Evolutionary conservation across 2,888 invertebrate genomes (phyloP), one percentile per base, ranked within the genome.

Genomic region (Tillus elongatus): DNA sequence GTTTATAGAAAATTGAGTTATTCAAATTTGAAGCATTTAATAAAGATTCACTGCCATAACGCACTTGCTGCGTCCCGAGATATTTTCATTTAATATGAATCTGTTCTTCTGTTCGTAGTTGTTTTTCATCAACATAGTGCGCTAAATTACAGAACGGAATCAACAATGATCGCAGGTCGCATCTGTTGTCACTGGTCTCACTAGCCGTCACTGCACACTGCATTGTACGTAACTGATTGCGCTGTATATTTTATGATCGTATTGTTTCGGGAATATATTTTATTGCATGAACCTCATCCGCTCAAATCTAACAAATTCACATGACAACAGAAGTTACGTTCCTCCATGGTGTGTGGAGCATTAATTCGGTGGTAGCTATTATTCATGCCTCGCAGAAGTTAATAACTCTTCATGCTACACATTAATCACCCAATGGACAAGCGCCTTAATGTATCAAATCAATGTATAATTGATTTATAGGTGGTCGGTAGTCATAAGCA

Each of bases 361-460:
- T n/a, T n/a, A 19, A n/a, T 19, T 6, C 24, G 24, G 24, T 19
- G 24, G 24, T 19, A 29, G 30, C 11, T 29, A 50, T 51, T 46
- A 55, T 49, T 52, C 52, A 52, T 47, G 36, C 40, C 42, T 31
- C 35, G 33, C 48, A 52, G 47, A 51, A 58, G 60, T 57, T 58
- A 61, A 64, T 64, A 63, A 61, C 61, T 64, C 61, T 64, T 63
- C 59, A 60, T 45, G 43, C 39, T 37, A 40, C 39, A 41, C 45
- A 58, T 64, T 57, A 60, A 61, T 64, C 58, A 60, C 46, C 35
- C 40, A 39, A 38, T 55, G 58, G 63, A 60, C 63, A 52, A 51
- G 53, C 54, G 58, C 61, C 63, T 63, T 64, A 63, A 63, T 64
- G 63, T 61, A 62, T 62, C 64, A 63, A 61, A 64, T 64, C 63